These are phyloP conservation scores for Aspidoscelis tigris DNA, from an alignment of 2,113 vertebrate species.

Conservation along the genomic window DNA sequence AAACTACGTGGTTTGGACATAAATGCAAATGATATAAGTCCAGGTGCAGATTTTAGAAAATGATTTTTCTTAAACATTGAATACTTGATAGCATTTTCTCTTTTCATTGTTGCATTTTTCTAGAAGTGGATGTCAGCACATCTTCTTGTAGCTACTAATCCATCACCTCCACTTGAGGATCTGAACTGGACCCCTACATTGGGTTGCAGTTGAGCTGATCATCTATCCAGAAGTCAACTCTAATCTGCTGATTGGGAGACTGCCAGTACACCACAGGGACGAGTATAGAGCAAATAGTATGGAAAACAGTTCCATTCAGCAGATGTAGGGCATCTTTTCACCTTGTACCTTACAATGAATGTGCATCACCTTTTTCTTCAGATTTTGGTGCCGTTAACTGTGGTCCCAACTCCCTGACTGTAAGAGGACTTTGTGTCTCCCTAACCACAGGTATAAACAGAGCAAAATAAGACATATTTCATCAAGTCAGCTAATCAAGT, in stretches of 20 bases:
- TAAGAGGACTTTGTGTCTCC: not conserved
- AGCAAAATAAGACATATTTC: not conserved
- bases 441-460: not conserved
- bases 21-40: not conserved
- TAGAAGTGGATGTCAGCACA: not conserved
- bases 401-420: not conserved
- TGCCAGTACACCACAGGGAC: not conserved
- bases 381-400: not conserved
- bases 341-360: not conserved
- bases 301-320: too few relatives aligned
- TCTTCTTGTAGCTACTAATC: not conserved
- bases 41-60: not conserved
- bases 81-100: not conserved
- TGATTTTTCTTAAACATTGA: constrained; percentile 1
- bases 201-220: not conserved
- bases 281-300: not conserved
- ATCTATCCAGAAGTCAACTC: not conserved
- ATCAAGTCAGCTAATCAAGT: too few relatives aligned
- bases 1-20: not conserved
- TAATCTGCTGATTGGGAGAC: not conserved
- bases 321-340: too few relatives aligned
- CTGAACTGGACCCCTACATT: not conserved
- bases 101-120: not conserved
- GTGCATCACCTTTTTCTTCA: not conserved
- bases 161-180: too few relatives aligned